A percentile compares a stretch with the other conserved stretches of the same genome.
Evolutionary conservation across 2,113 vertebrate species (phyloP).

Genomic region (Orycteropus afer): DNA sequence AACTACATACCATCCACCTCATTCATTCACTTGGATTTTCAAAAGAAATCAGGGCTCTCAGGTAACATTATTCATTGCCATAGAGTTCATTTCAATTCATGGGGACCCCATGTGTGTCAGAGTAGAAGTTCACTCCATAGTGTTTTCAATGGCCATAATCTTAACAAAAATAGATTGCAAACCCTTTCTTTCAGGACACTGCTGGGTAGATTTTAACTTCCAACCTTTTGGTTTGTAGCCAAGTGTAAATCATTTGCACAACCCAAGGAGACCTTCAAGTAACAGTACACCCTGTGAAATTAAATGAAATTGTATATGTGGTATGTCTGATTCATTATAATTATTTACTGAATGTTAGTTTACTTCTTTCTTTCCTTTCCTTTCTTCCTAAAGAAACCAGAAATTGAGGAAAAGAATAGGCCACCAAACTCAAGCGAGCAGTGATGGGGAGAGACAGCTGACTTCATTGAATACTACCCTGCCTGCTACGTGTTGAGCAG

Average conservation of each 20-base stretch:
- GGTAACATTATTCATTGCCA: background rate
- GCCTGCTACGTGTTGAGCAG: rapidly evolving
- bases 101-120: background rate
- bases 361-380: background rate
- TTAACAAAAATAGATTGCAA: background rate
- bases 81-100: background rate
- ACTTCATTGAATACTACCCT: background rate
- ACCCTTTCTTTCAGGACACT: background rate
- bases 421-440: background rate
- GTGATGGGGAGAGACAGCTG: background rate
- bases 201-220: background rate
- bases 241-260: background rate
- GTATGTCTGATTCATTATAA: background rate
- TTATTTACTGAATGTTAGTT: background rate
- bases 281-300: background rate
- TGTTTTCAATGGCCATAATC: background rate
- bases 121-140: background rate
- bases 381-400: background rate
- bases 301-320: background rate
- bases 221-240: background rate
- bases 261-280: background rate
- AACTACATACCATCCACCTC: background rate
- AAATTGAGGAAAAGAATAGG: background rate
- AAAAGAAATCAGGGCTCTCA: background rate
- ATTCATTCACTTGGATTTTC: background rate